phyloP scores from a whole-genome alignment of 2,888 invertebrate genomes.

The Halocaridina rubra region DNA sequence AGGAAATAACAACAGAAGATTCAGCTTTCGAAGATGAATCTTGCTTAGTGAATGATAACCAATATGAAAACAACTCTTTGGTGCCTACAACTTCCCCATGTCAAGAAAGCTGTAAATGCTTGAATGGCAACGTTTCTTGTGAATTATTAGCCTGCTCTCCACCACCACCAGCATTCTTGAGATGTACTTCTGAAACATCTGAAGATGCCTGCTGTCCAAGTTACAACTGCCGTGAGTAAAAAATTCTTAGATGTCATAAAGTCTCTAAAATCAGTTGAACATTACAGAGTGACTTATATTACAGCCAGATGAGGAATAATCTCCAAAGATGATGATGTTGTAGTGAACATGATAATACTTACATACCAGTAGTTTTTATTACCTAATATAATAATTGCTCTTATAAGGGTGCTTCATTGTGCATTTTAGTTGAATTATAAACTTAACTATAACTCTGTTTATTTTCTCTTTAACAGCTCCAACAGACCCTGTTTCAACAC shows the following conservation, averaged over 20 bases:
- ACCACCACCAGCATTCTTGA: constrained; percentile 33
- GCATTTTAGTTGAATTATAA: neutral
- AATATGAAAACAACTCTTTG: neutral
- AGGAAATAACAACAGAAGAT: neutral
- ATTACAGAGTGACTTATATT: too few species aligned
- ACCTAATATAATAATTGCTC: too few species aligned
- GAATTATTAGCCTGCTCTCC: constrained; percentile 45
- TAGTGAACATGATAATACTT: neutral
- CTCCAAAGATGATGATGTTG: neutral
- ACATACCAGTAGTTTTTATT: neutral
- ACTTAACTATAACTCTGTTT: neutral
- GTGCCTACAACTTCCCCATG: constrained; percentile 44
- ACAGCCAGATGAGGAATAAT: too few species aligned
- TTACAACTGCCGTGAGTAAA: constrained; percentile 51
- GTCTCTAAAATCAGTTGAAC: neutral
- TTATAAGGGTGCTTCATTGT: neutral
- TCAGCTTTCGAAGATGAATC: neutral
- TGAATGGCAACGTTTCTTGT: constrained; percentile 52
- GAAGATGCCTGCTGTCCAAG: constrained; percentile 59
- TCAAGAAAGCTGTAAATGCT: constrained; percentile 58
- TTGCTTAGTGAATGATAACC: constrained; percentile 13
- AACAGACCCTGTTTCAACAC: neutral
- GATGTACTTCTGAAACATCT: constrained; percentile 13
- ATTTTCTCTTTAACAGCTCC: constrained; percentile 14
- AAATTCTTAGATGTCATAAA: neutral